Base-by-base conservation (phyloP, 2,113 vertebrate species). In the Craseonycteris thonglongyai region DNA sequence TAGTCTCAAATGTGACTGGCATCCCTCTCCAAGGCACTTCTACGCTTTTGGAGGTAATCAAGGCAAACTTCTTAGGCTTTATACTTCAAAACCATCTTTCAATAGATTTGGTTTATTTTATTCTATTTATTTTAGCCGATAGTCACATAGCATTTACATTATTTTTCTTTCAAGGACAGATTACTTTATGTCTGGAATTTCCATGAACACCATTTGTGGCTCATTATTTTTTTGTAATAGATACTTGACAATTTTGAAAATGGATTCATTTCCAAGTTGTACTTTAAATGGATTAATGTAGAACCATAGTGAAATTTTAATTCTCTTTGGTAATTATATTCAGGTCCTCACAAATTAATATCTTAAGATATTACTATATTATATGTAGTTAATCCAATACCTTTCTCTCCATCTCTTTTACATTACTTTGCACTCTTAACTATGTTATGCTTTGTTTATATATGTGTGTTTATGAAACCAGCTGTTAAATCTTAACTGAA, bases 11-110 rank as follows among this genome's bases (percentile, higher is more conserved):
- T 38, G 19, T 54, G 40, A 49, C 13, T 61, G 10, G 33, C 1
- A 88, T 49, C 30, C 30, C 51, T 54, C 33, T 91, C 18, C 40
- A 24, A 45, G 59, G 59, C 8, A 45, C 49, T 81, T 47, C 54
- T 81, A 15, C 65, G 21, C 8, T 35, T 88, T 83, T 42, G 54
- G 45, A 68, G n/a, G 4, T 45, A 54, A 49, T 69, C 59, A 38
- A 92, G n/a, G 16, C 12, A 51, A 16, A 40, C 0, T 47, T 12
- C 24, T 89, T 15, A 2, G 7, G 51, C 68, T 82, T 79, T 69
- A 9, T 94, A 49, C 86, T 91, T 69, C n/a, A 81, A 65, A 96
- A 92, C 59, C 35, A 90, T 38, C 30, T 90, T 92, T 21, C 76
- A 81, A 78, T 63, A 30, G 21, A 66, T 54, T 84, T 85, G 14